Percentiles rank a stretch among this genome's conserved stretches.
Conservation (phyloP, 2,888 invertebrate species). For the Thymelicus sylvestris region DNA sequence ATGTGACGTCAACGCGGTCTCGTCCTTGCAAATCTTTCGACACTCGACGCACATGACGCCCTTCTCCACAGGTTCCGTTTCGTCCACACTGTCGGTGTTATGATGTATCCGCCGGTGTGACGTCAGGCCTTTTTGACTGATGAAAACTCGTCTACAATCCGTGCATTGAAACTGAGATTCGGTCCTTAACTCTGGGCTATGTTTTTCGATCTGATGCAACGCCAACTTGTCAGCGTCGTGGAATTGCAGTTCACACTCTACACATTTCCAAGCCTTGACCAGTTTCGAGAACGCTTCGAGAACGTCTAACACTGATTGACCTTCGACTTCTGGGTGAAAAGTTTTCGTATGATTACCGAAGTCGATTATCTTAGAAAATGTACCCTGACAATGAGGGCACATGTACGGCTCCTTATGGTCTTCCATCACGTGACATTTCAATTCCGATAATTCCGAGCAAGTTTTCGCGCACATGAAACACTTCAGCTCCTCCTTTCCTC, state of each 20-base stretch:
- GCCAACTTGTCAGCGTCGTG: conserved; percentile 76
- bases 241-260: conserved; percentile 75
- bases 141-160: conserved; percentile 73
- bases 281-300: conserved; percentile 73
- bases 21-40: conserved; percentile 74
- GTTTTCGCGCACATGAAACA: conserved; percentile 73
- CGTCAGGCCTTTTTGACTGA: conserved; percentile 70
- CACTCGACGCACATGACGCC: conserved; percentile 77
- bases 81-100: conserved; percentile 57
- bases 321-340: conserved; percentile 69
- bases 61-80: conserved; percentile 56
- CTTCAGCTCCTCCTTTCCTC: conserved; percentile 69
- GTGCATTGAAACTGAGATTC: conserved; percentile 70
- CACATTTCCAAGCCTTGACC: conserved; percentile 79
- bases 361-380: conserved; percentile 69
- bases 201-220: conserved; percentile 70
- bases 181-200: conserved; percentile 65
- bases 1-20: conserved; percentile 67
- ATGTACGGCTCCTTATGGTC: conserved; percentile 71
- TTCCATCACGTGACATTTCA: conserved; percentile 74
- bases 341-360: conserved; percentile 73
- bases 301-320: conserved; percentile 70
- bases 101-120: conserved; percentile 74
- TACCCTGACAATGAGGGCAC: conserved; percentile 67
- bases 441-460: conserved; percentile 64